A percentile compares a stretch with the other conserved stretches of the same genome.
phyloP scores from a whole-genome alignment of 35 echinoderm and acorn worm species.

The Strongylocentrotus purpuratus region DNA sequence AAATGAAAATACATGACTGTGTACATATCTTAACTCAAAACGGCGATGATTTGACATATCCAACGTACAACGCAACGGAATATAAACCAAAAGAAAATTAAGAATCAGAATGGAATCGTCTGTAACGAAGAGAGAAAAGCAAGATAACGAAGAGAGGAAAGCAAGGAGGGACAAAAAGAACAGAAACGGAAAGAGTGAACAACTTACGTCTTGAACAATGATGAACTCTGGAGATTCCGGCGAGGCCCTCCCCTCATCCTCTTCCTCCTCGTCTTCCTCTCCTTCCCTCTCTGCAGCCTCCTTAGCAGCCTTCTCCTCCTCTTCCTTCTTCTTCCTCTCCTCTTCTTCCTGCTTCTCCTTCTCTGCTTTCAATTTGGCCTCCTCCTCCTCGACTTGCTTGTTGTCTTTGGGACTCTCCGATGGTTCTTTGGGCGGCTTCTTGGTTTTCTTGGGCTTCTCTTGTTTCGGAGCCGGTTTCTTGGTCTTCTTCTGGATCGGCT shows the following conservation, averaged over 20 bases:
- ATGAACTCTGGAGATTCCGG: slow-evolving; percentile 85
- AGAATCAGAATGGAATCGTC: background rate
- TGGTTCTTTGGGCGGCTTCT: slow-evolving; percentile 45
- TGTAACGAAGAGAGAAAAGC: no score
- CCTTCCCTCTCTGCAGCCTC: background rate
- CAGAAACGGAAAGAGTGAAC: background rate
- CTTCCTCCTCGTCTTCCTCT: slow-evolving; percentile 45
- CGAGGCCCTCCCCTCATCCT: slow-evolving; percentile 27
- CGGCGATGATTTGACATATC: no score
- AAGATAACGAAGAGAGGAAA: background rate
- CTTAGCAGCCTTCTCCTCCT: slow-evolving; percentile 39
- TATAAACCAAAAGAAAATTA: background rate
- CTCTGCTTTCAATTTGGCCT: background rate
- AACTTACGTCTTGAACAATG: slow-evolving; percentile 83
- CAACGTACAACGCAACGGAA: no score
- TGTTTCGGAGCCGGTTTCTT: slow-evolving; percentile 45
- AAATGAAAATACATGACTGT: no score
- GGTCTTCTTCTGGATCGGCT: slow-evolving; percentile 47
- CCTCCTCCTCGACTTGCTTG: background rate
- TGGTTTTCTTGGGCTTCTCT: slow-evolving; percentile 53
- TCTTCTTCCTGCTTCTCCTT: slow-evolving; percentile 40
- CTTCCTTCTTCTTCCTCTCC: slow-evolving; percentile 43
- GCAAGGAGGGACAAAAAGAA: background rate
- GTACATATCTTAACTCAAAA: no score
- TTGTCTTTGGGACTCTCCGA: background rate